Conservation (phyloP, 2,888 invertebrate genomes). For the Drosophila crucigera region DNA sequence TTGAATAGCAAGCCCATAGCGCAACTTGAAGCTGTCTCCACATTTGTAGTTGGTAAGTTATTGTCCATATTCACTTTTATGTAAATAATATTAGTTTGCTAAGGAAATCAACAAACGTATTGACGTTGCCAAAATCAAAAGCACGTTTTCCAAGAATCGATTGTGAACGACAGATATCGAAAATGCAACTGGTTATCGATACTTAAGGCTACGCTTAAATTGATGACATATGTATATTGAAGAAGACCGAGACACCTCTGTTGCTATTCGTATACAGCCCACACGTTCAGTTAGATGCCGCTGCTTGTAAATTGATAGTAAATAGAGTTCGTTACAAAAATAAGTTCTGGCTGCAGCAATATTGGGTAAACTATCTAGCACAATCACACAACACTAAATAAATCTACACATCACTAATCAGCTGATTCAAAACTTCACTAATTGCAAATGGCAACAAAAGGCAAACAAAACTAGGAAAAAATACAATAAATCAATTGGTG, state of each 20-base stretch:
- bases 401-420: background rate
- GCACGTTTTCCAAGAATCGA: background rate
- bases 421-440: background rate
- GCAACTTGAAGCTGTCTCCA: too few species aligned
- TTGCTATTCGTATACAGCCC: background rate
- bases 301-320: background rate
- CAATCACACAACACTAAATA: background rate
- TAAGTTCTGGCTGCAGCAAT: background rate
- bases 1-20: background rate
- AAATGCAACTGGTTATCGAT: background rate
- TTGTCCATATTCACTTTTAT: background rate
- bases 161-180: background rate
- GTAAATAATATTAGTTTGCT: background rate
- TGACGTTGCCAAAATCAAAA: background rate
- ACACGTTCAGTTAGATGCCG: background rate
- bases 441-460: background rate
- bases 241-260: too few species aligned
- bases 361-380: background rate
- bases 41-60: background rate
- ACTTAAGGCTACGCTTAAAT: background rate
- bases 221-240: background rate
- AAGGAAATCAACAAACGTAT: background rate
- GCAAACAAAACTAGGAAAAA: background rate
- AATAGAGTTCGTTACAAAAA: background rate
- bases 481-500: background rate